A percentile compares a stretch with the other conserved stretches of the same genome.
Evolutionary conservation across 2,113 vertebrate species (phyloP).

Genomic region (Miniopterus natalensis): DNA sequence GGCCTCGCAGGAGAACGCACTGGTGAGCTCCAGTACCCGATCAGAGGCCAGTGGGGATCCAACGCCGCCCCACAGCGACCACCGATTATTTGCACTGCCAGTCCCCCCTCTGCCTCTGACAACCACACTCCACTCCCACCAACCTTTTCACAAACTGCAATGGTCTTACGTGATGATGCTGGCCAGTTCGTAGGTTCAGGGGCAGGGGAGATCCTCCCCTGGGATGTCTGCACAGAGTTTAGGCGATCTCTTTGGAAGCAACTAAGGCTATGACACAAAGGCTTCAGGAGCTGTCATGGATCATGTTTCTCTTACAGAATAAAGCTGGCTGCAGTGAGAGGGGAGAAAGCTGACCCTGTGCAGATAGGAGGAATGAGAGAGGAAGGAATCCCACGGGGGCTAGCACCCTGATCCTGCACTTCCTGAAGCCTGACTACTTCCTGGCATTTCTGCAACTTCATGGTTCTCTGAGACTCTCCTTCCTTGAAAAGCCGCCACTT

Average conservation of each 20-base stretch:
- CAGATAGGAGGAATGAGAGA: background rate
- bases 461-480: background rate
- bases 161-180: background rate
- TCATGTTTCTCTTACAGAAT: background rate
- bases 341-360: background rate
- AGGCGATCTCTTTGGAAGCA: background rate
- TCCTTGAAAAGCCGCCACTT: background rate
- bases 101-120: background rate
- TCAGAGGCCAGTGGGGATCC: too few species aligned
- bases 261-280: background rate
- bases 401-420: background rate
- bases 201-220: background rate
- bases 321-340: background rate
- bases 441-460: background rate
- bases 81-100: background rate
- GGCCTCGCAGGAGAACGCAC: background rate
- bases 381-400: background rate
- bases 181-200: background rate
- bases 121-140: background rate
- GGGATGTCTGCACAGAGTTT: background rate
- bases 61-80: background rate
- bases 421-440: background rate
- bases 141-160: background rate
- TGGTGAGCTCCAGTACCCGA: background rate
- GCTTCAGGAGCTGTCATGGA: background rate